phyloP scores from a whole-genome alignment of 2,113 vertebrate genomes.

The Macquaria ambigua region DNA sequence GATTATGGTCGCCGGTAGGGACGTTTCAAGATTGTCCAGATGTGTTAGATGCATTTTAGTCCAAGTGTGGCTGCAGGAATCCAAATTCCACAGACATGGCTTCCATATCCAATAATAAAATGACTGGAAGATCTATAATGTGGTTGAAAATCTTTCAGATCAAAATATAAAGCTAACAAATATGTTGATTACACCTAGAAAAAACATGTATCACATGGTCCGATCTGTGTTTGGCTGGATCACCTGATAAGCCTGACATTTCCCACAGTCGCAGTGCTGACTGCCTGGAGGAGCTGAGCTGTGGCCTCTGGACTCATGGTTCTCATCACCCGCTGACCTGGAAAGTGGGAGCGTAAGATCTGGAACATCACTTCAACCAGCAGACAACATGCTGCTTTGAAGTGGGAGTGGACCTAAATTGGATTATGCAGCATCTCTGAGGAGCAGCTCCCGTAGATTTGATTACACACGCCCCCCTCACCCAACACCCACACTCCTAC shows the following conservation, averaged over 20 bases:
- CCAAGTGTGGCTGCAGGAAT: slow-evolving; percentile 36
- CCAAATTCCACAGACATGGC: slow-evolving; percentile 7
- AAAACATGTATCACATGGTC: slow-evolving; percentile 12
- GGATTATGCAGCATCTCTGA: slow-evolving; percentile 72
- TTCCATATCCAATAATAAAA: background rate
- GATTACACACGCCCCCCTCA: slow-evolving; percentile 71
- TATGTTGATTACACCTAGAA: background rate
- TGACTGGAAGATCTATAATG: slow-evolving; percentile 3
- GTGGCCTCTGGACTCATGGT: slow-evolving; percentile 54
- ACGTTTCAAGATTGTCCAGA: slow-evolving; percentile 46
- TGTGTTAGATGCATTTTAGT: slow-evolving; percentile 56
- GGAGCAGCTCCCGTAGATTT: slow-evolving; percentile 77
- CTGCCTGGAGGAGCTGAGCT: slow-evolving; percentile 37
- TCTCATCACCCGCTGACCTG: slow-evolving; percentile 70
- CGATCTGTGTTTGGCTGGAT: slow-evolving; percentile 27
- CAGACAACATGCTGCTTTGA: slow-evolving; percentile 73
- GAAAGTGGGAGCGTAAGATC: slow-evolving; percentile 60
- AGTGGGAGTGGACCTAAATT: slow-evolving; percentile 72
- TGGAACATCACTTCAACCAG: slow-evolving; percentile 71
- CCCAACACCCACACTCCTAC: slow-evolving; percentile 44
- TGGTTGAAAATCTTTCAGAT: slow-evolving; percentile 6
- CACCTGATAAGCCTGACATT: slow-evolving; percentile 38
- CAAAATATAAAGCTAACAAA: background rate
- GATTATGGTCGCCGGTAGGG: background rate
- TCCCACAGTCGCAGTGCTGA: slow-evolving; percentile 22